Evolutionary conservation across 2,113 vertebrate genomes (phyloP), one percentile per base, ranked within the genome.

Genomic region (Gobius niger): DNA sequence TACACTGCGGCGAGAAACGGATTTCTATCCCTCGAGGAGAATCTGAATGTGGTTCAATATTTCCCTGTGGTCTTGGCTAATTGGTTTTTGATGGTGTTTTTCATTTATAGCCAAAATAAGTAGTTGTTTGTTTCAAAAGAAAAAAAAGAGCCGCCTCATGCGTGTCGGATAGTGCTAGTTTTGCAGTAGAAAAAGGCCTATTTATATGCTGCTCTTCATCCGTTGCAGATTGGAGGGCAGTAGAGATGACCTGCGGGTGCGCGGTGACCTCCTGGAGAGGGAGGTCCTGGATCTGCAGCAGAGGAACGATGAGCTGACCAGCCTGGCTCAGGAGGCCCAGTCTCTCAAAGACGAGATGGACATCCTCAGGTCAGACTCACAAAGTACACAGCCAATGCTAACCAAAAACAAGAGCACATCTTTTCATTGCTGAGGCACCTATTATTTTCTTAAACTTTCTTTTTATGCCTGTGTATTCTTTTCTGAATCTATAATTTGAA

Each of bases 311-410:
- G 93, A 94, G 5, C 91, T 97, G 74, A 95, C 93, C 61, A 94
- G 93, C 76, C 91, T 97, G 76, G 95, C 96, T 1, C 92, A 95
- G 59, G 95, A 97, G 75, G 94, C 95, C 0, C 95, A 96, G 85
- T 75, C 88, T 0, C 91, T 97, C 40, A 95, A 96, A 85, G 95
- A 97, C 1, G 95, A 97, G 85, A 97, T 96, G 94, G 95, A 96
- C 34, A 92, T 96, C 14, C 93, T 97, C n/a, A 88, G 95, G 95
- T 96, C 69, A 91, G 92, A 50, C 49, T 18, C 6, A 19, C 6
- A 6, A 54, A 16, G 11, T 19, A 54, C 24, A 34, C 24, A 34
- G 24, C 24, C 24, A 34, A 34, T 34, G 24, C 5, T 34, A 34
- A 34, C 1, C 24, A 34, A 34, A 4, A 34, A 34, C 24, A 34